phyloP scores from a whole-genome alignment of 2,797 vertebrate species.

The Microtus agrestis region DNA sequence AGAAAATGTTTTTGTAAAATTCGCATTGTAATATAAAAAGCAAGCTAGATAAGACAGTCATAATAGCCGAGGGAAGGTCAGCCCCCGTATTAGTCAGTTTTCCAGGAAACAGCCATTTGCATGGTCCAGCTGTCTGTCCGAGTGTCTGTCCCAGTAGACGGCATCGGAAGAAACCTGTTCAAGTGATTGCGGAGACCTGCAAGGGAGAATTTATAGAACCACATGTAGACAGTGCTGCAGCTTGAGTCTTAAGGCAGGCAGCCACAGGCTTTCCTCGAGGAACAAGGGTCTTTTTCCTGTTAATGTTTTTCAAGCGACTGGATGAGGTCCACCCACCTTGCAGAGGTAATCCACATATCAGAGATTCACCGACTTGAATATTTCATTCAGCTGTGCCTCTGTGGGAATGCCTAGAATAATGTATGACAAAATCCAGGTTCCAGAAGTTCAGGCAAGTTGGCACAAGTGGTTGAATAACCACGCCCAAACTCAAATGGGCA shows the following conservation, averaged over 20 bases:
- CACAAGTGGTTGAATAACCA: not conserved
- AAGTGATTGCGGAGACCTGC: not conserved
- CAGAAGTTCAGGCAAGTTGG: not conserved
- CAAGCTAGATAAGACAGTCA: not conserved
- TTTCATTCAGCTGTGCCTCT: not conserved
- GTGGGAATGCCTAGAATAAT: not conserved
- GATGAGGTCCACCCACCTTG: not conserved
- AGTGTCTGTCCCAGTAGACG: not conserved
- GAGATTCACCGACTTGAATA: not conserved
- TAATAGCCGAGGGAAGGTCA: not conserved
- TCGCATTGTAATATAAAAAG: slow-evolving; percentile 31
- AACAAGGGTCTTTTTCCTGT: not conserved
- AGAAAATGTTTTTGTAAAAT: not conserved
- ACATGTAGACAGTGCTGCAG: not conserved
- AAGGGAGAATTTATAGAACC: not conserved
- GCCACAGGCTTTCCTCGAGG: not conserved
- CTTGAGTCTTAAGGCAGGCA: not conserved
- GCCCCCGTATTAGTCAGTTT: not conserved
- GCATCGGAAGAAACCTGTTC: not conserved
- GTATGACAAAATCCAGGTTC: not conserved
- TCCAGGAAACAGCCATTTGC: not conserved
- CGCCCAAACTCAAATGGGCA: not conserved
- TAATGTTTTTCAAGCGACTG: not conserved
- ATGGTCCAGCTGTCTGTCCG: not conserved
- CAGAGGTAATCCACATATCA: not conserved